phyloP scores from a whole-genome alignment of 2,113 vertebrate species.

The Tretioscincus oriximinensis region DNA sequence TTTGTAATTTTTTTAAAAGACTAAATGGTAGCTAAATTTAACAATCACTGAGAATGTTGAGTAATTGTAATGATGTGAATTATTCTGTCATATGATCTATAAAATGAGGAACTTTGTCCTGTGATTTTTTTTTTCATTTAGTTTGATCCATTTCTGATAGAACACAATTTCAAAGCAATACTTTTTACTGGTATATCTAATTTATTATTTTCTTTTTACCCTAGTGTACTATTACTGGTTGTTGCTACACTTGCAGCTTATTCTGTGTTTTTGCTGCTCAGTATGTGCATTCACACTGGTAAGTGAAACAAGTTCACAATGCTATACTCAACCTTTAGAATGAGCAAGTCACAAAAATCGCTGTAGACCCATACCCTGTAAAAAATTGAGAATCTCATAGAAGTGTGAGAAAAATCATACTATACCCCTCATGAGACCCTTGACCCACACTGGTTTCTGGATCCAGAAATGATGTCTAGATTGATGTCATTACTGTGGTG shows the following conservation, averaged over 20 bases:
- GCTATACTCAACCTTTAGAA: not conserved
- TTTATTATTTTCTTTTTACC: constrained; percentile 36
- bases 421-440: no score
- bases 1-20: no score
- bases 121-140: constrained; percentile 28
- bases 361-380: no score
- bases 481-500: no score
- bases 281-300: constrained; percentile 92
- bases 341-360: no score
- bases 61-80: constrained; percentile 28
- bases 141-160: not conserved
- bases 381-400: no score
- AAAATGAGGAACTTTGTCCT: constrained; percentile 58
- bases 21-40: not conserved
- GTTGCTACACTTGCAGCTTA: constrained; percentile 85
- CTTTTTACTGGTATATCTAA: not conserved
- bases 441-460: no score
- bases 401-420: no score
- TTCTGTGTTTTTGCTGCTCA: constrained; percentile 90
- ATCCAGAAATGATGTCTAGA: no score
- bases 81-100: constrained; percentile 41
- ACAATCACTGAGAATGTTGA: not conserved
- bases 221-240: constrained; percentile 84
- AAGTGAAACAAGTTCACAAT: constrained; percentile 54
- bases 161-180: not conserved